Percentiles rank a stretch among this genome's conserved stretches.
Conservation (phyloP, 2,797 vertebrate genomes). For the Sebastes baramenuke region DNA sequence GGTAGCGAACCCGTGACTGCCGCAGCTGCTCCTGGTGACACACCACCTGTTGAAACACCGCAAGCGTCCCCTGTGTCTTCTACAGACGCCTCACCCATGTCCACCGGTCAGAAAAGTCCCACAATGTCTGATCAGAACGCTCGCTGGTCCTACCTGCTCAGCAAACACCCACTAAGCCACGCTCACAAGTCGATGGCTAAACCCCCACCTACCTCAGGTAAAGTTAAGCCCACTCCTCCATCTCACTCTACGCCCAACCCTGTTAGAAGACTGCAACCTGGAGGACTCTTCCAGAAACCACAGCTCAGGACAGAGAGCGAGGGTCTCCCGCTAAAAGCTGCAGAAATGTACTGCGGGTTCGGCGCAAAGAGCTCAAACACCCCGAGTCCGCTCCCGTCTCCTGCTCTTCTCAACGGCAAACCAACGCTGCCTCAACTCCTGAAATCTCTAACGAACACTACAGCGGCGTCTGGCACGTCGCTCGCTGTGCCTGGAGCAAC, state of each 20-base stretch:
- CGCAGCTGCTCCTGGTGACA: neutral
- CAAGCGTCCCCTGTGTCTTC: conserved; percentile 4
- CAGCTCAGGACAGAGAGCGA: conserved; percentile 35
- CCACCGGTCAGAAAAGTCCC: neutral
- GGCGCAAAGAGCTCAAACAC: conserved; percentile 59
- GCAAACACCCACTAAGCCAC: conserved; percentile 38
- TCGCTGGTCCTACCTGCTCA: conserved; percentile 68
- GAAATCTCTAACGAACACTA: neutral
- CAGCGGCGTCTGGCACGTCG: neutral
- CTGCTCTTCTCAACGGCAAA: neutral
- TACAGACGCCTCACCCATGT: neutral
- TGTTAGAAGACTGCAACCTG: conserved; percentile 1
- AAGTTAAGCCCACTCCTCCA: conserved; percentile 22
- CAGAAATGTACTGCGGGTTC: conserved; percentile 89
- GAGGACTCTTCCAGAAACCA: conserved; percentile 6
- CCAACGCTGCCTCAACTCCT: neutral
- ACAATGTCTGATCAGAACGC: neutral
- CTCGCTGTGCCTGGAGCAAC: neutral
- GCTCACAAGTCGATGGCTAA: neutral
- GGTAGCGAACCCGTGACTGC: neutral
- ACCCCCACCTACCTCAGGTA: fast-evolving
- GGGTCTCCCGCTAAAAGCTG: conserved; percentile 81
- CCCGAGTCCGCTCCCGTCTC: neutral
- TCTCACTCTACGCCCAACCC: conserved; percentile 55
- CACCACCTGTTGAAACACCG: neutral